phyloP scores from a whole-genome alignment of 1,140 invertebrate genomes.

The Chymomyza costata region DNA sequence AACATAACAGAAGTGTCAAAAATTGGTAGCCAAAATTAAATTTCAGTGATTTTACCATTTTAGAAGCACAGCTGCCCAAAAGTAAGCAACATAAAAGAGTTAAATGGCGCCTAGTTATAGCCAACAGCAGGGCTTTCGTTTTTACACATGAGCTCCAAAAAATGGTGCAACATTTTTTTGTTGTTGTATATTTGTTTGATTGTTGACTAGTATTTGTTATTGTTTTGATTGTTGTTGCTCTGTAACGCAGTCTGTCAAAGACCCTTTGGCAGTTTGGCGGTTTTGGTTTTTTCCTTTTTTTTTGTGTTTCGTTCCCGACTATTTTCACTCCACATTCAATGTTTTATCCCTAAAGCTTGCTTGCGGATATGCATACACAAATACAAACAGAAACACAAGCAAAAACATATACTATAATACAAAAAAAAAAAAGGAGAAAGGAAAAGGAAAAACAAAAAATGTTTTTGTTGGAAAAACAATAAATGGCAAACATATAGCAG shows the following conservation, averaged over 20 bases:
- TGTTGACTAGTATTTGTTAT: slow-evolving; percentile 6
- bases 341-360: slow-evolving; percentile 70
- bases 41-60: not conserved
- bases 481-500: slow-evolving; percentile 69
- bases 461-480: slow-evolving; percentile 65
- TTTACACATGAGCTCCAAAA: not conserved
- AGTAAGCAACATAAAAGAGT: not conserved
- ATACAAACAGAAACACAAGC: slow-evolving; percentile 8
- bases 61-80: not conserved
- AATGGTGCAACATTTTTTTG: too few species aligned
- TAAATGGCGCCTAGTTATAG: slow-evolving; percentile 1
- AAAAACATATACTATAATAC: not conserved
- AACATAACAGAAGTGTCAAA: not conserved
- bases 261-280: not conserved
- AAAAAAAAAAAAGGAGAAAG: not conserved
- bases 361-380: slow-evolving; percentile 59
- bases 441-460: not conserved
- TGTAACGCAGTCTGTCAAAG: not conserved
- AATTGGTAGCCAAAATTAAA: not conserved
- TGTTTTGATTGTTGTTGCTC: slow-evolving; percentile 16
- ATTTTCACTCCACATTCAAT: slow-evolving; percentile 66
- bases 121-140: not conserved
- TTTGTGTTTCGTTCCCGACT: slow-evolving; percentile 33
- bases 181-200: not conserved
- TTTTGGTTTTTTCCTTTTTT: not conserved